Evolutionary conservation across 2,797 vertebrate species (phyloP).

Genomic region (Sebastes itinus): DNA sequence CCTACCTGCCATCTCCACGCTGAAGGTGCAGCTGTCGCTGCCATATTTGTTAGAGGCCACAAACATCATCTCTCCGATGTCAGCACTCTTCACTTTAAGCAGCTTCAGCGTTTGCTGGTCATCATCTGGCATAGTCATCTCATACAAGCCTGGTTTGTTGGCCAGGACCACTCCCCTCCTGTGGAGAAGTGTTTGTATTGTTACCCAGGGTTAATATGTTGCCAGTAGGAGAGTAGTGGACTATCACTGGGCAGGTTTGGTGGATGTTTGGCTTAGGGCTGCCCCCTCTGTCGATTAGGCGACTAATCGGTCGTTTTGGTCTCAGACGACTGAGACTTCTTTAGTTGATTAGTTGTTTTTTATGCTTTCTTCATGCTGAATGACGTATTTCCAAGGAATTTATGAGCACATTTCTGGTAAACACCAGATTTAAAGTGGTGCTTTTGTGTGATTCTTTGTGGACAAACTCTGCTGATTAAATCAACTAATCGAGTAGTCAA

Average conservation of each 20-base stretch:
- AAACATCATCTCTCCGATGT: conserved; percentile 86
- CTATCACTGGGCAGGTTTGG: neutral
- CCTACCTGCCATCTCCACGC: conserved; percentile 89
- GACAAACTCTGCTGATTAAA: too few species aligned
- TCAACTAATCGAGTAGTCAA: too few species aligned
- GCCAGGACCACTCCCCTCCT: conserved; percentile 85
- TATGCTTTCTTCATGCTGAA: too few species aligned
- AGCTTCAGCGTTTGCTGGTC: conserved; percentile 92
- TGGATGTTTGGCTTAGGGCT: neutral
- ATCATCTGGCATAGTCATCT: conserved; percentile 93
- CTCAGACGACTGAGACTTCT: too few species aligned
- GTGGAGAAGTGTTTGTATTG: conserved; percentile 5
- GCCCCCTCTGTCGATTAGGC: neutral
- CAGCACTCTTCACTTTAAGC: conserved; percentile 81
- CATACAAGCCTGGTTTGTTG: conserved; percentile 82
- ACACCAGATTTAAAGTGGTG: too few species aligned
- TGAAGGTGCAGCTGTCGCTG: conserved; percentile 86
- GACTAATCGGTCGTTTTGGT: too few species aligned
- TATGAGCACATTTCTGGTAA: too few species aligned
- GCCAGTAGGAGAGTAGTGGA: neutral
- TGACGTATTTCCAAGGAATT: too few species aligned
- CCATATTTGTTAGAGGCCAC: conserved; percentile 90
- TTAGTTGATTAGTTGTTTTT: too few species aligned
- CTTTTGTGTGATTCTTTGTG: too few species aligned
- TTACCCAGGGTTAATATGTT: neutral